Evolutionary conservation across 2,113 vertebrate genomes (phyloP).

Genomic region (Poeciliopsis occidentalis): DNA sequence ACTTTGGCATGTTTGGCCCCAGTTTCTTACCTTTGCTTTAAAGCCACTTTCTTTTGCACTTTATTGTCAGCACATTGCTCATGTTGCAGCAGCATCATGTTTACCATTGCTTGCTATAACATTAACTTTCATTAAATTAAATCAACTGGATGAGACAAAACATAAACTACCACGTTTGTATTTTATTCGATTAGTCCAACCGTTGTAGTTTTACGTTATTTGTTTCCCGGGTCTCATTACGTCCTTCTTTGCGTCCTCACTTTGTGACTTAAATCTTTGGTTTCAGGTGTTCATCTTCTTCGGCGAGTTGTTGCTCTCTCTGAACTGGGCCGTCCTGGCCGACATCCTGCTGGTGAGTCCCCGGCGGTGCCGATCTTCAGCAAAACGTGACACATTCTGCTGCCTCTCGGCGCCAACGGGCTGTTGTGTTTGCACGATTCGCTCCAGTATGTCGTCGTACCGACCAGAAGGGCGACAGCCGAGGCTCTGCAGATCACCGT

Average conservation of each 20-base stretch:
- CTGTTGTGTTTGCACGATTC: slow-evolving; percentile 1
- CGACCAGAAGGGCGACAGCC: slow-evolving; percentile 81
- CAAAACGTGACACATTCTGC: neutral
- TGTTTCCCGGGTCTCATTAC: neutral
- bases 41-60: too few relatives aligned
- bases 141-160: too few relatives aligned
- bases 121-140: too few relatives aligned
- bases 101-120: too few relatives aligned
- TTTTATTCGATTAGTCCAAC: too few relatives aligned
- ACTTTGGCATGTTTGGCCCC: too few relatives aligned
- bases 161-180: too few relatives aligned
- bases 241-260: neutral
- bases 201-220: too few relatives aligned
- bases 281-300: slow-evolving; percentile 85
- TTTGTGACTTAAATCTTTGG: neutral
- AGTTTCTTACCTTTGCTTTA: too few relatives aligned
- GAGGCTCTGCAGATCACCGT: slow-evolving; percentile 86
- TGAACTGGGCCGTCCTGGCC: slow-evolving; percentile 87
- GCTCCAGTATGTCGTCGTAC: slow-evolving; percentile 85
- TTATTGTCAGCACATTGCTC: too few relatives aligned
- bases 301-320: slow-evolving; percentile 80
- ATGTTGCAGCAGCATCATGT: too few relatives aligned
- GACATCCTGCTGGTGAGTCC: slow-evolving; percentile 87
- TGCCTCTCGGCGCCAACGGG: neutral
- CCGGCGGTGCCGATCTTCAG: neutral